A percentile compares a stretch with the other conserved stretches of the same genome.
Conservation (phyloP, 2,888 invertebrate genomes). For the Mystacides longicornis region DNA sequence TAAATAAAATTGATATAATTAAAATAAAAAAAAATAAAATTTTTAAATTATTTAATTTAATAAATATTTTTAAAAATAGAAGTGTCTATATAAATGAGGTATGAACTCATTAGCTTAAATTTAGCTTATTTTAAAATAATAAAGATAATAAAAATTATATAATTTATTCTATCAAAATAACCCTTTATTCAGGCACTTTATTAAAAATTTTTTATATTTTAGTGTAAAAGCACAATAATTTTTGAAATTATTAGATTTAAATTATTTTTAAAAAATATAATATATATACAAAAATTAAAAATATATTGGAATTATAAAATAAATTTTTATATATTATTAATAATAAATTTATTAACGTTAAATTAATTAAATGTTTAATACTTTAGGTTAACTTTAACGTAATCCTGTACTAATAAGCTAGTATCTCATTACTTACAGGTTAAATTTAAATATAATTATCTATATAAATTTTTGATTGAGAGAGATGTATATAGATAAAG, state of each 20-base stretch:
- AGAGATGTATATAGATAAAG: no score
- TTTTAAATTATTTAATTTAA: conserved; percentile 35
- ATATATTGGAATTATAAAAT: conserved; percentile 29
- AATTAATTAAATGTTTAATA: conserved; percentile 18
- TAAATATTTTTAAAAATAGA: conserved; percentile 47
- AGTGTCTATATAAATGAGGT: conserved; percentile 41
- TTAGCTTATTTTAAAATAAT: conserved; percentile 50
- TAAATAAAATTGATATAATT: conserved; percentile 42
- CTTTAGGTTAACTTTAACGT: conserved; percentile 5
- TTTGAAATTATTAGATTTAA: conserved; percentile 54
- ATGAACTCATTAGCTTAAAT: conserved; percentile 35
- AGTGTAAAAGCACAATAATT: conserved; percentile 55
- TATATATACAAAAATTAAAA: no score
- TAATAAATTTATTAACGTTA: conserved; percentile 20
- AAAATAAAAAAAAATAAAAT: conserved; percentile 47
- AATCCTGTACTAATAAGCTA: no score
- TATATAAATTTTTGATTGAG: no score
- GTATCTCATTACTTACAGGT: no score
- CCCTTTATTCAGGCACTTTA: conserved; percentile 51
- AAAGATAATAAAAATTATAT: conserved; percentile 37
- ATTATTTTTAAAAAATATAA: conserved; percentile 55
- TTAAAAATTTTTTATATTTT: conserved; percentile 42
- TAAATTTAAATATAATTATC: no score
- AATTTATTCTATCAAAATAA: conserved; percentile 56
- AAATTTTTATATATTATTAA: conserved; percentile 29